A percentile compares a stretch with the other conserved stretches of the same genome.
These are phyloP conservation scores for Silurus glanis DNA, from an alignment of 2,113 vertebrate species.

Conservation along the genomic window DNA sequence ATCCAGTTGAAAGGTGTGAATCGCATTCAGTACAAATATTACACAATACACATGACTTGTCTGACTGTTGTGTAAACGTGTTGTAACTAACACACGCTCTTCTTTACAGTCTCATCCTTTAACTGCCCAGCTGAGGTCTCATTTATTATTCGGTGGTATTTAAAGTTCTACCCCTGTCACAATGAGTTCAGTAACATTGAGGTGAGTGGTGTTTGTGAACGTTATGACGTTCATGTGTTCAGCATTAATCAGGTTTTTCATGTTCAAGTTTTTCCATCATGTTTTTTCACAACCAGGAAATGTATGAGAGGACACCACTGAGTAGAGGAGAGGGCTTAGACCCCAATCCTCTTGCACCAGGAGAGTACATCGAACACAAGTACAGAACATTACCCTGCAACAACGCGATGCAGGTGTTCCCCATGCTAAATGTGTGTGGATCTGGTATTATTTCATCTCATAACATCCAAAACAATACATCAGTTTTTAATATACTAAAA, in stretches of 20 bases:
- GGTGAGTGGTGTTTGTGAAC: slow-evolving; percentile 68
- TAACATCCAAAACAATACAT: not conserved
- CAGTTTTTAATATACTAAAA: not conserved
- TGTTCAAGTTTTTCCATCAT: not conserved
- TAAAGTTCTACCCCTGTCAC: slow-evolving; percentile 82
- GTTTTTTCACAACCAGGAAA: slow-evolving; percentile 69
- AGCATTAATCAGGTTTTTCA: not conserved
- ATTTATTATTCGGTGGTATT: slow-evolving; percentile 77
- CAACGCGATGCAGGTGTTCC: slow-evolving; percentile 62
- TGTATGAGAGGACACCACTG: slow-evolving; percentile 64
- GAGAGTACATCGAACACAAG: slow-evolving; percentile 76
- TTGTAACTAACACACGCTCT: not conserved
- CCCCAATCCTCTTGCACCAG: slow-evolving; percentile 63
- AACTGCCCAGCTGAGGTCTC: slow-evolving; percentile 70
- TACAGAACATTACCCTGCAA: slow-evolving; percentile 68
- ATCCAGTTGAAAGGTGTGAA: slow-evolving; percentile 77
- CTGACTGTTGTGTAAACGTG: not conserved
- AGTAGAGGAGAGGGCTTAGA: slow-evolving; percentile 64
- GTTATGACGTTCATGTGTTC: not conserved
- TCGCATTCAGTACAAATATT: not conserved
- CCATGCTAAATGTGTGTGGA: slow-evolving; percentile 74
- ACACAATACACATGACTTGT: too few species aligned
- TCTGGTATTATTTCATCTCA: slow-evolving; percentile 26
- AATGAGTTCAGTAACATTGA: slow-evolving; percentile 79
- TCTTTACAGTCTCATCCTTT: slow-evolving; percentile 71